These are phyloP conservation scores for Cnemophilus loriae DNA, from an alignment of 2,113 vertebrate genomes.

Conservation along the genomic window DNA sequence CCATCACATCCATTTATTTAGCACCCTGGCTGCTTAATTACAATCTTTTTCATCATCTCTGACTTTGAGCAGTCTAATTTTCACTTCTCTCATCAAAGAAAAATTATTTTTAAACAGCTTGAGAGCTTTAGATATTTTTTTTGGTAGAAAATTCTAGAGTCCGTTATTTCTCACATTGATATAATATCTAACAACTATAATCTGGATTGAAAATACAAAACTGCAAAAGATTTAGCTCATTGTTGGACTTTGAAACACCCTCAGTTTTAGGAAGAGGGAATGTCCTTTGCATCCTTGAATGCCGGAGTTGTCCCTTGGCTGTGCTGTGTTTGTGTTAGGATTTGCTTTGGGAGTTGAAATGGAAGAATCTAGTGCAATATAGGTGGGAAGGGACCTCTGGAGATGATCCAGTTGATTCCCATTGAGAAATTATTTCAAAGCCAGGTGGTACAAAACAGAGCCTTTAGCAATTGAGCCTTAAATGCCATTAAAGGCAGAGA, in stretches of 20 bases:
- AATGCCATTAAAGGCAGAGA: background rate
- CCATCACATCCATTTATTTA: background rate
- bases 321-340: background rate
- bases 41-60: background rate
- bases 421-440: background rate
- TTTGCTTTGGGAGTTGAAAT: background rate
- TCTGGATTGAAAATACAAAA: background rate
- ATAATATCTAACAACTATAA: background rate
- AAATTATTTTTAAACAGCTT: background rate
- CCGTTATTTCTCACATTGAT: background rate
- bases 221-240: background rate
- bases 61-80: background rate
- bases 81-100: background rate
- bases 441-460: background rate
- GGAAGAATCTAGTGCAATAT: background rate
- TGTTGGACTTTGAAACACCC: background rate
- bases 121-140: background rate
- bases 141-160: background rate
- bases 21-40: background rate
- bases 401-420: background rate
- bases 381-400: background rate
- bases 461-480: background rate
- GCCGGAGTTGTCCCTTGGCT: background rate
- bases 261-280: background rate
- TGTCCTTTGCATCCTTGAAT: background rate